Base-by-base conservation (phyloP, 2,888 invertebrate genomes). In the Phyllotreta striolata region DNA sequence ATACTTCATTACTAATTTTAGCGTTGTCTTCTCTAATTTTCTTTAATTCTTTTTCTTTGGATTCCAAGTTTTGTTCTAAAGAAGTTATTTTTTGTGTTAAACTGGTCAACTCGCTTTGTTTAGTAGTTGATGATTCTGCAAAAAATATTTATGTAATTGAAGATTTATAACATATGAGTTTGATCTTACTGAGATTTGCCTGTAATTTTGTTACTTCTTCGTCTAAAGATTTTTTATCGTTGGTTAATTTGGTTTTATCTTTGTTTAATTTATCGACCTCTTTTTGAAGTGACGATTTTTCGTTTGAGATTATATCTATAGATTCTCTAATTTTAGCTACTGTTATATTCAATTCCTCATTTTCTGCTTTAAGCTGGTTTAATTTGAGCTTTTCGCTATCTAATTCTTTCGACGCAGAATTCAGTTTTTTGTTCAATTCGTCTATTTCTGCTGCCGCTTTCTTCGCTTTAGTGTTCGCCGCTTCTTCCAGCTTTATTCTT, bases 51-150 rank as follows among this genome's bases (percentile, higher is more conserved):
- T 87, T 90, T 69, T 87, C 88, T 78, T 89, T 88, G 37, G 82
- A 81, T 71, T 86, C 86, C 67, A 91, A 81, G 69, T 89, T 88
- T 66, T 84, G 85, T 76, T 89, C 88, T 2, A 88, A 81, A 47
- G 86, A 85, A 74, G 89, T 89, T 72, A 90, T 84, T 79, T 85
- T 90, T 79, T 83, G 86, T 81, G 83, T 87, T 77, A 82, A 83
- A 54, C 84, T 83, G 24, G 84, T 80, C 76, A 86, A 79, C 67
- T 86, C 84, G 57, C 83, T 83, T 74, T 86, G 84, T 69, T 87
- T 85, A 5, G 83, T 82, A 46, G 83, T 82, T 44, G 84, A 83
- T 58, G 82, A 82, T 82, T 87, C 89, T 89, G 66, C 51, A 78
- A 79, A 56, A 62, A 51, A 71, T 56, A 44, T 24, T 49, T 39